Percentiles rank a stretch among this genome's conserved stretches.
Conservation (phyloP, 2,888 invertebrate genomes). For the Coelopa pilipes region DNA sequence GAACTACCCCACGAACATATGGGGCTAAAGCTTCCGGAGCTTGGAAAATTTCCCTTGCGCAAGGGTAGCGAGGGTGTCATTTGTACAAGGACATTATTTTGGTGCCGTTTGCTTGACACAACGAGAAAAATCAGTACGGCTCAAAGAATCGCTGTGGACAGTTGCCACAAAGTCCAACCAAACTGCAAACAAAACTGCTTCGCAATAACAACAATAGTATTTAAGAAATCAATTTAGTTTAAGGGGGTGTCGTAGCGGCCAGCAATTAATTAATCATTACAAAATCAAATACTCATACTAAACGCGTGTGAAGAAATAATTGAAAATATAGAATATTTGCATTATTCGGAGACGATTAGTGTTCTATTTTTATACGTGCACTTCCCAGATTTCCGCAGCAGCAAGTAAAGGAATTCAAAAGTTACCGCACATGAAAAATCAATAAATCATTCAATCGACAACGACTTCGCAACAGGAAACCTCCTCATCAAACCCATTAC, state of each 20-base stretch:
- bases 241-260: slow-evolving; percentile 11
- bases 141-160: slow-evolving; percentile 43
- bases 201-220: not conserved
- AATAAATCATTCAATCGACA: slow-evolving; percentile 15
- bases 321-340: not conserved
- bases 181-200: slow-evolving; percentile 7
- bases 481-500: slow-evolving; percentile 10
- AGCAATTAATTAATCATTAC: not conserved
- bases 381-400: not conserved
- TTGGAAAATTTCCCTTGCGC: slow-evolving; percentile 16
- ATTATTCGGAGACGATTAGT: no score
- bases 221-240: slow-evolving; percentile 24
- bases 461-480: slow-evolving; percentile 4
- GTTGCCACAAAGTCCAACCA: slow-evolving; percentile 32
- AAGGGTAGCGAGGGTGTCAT: slow-evolving; percentile 5
- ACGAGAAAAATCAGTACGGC: slow-evolving; percentile 44
- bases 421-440: slow-evolving; percentile 20
- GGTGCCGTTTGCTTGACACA: slow-evolving; percentile 22
- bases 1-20: slow-evolving; percentile 28
- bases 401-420: not conserved
- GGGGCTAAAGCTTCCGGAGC: slow-evolving; percentile 17
- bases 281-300: not conserved
- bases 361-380: not conserved
- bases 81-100: slow-evolving; percentile 23
- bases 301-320: not conserved